Evolutionary conservation across 2,113 vertebrate genomes (phyloP), one percentile per base, ranked within the genome.

Genomic region (Syrmaticus mikado): DNA sequence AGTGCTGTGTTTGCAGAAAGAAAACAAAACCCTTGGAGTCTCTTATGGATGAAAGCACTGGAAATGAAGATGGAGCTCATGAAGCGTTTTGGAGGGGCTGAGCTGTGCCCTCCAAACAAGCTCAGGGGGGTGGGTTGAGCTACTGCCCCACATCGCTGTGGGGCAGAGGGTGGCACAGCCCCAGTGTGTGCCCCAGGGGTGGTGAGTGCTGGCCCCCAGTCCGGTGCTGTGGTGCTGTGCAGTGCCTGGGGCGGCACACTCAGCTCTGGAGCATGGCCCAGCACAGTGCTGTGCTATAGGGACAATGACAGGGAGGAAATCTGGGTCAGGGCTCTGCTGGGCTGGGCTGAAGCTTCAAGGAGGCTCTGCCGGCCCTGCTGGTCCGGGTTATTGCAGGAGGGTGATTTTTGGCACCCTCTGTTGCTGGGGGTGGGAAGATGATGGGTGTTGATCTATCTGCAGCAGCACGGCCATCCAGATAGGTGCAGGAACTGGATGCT

Each of bases 301-400:
- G 50, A 30, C 79, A 89, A 94, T 46, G 8, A 90, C 92, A 85
- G 4, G 77, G 57, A 81, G 89, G 1, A 57, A 94, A 94, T 92
- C 70, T 92, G 91, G 95, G 95, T 92, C 95, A 94, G 65, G 64
- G 55, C 73, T 75, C 28, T 10, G 64, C 67, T 83, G 72, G 21
- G 82, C 61, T 52, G 46, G 0, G 8, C 38, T 45, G 25, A 58
- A 38, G 65, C 74, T 80, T 9, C 2, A 3, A 13, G 27, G 77
- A 58, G 38, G 40, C 17, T 5, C 12, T 85, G 83, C 60, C 2
- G 65, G 11, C n/a, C 5, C 21, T 28, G 61, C 25, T 64, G 46
- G 24, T 22, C 52, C 3, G 8, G 1, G 72, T 3, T 2, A 88
- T 60, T 20, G 53, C 4, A 1, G 53, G 20, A 88, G 34, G 8